A percentile compares a stretch with the other conserved stretches of the same genome.
phyloP scores from a whole-genome alignment of 2,797 vertebrate species.

The Acanthis flammea region DNA sequence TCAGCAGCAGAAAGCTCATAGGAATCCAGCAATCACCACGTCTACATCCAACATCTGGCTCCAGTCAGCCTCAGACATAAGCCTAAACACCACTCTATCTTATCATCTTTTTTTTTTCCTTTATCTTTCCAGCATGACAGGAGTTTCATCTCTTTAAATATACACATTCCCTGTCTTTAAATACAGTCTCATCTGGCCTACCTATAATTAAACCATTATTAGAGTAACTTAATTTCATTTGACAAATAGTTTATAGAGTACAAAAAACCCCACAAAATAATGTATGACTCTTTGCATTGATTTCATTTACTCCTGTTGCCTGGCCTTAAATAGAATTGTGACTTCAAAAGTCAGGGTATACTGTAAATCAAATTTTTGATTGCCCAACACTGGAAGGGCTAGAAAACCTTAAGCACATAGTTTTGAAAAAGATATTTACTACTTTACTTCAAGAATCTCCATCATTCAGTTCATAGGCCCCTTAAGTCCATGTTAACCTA shows the following conservation, averaged over 20 bases:
- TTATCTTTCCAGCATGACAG: not conserved
- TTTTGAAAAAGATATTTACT: not conserved
- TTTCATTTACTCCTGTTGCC: not conserved
- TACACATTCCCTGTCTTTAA: not conserved
- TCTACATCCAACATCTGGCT: not conserved
- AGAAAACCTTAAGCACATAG: not conserved
- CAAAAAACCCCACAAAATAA: not conserved
- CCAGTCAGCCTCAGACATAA: not conserved
- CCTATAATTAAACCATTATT: not conserved
- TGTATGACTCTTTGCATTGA: not conserved
- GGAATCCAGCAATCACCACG: not conserved
- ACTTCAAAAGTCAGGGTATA: not conserved
- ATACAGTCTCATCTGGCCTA: not conserved
- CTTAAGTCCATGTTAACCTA: not conserved
- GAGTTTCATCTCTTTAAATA: not conserved
- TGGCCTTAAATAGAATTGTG: not conserved
- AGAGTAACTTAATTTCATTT: not conserved
- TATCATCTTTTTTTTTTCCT: not conserved
- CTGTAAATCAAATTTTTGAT: not conserved
- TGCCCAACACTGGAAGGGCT: not conserved
- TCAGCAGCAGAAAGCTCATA: not conserved
- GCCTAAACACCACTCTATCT: not conserved
- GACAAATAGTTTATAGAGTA: not conserved
- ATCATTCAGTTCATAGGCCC: not conserved
- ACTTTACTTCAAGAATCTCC: not conserved